phyloP scores from a whole-genome alignment of 2,888 invertebrate species.

The Sericinus montela region DNA sequence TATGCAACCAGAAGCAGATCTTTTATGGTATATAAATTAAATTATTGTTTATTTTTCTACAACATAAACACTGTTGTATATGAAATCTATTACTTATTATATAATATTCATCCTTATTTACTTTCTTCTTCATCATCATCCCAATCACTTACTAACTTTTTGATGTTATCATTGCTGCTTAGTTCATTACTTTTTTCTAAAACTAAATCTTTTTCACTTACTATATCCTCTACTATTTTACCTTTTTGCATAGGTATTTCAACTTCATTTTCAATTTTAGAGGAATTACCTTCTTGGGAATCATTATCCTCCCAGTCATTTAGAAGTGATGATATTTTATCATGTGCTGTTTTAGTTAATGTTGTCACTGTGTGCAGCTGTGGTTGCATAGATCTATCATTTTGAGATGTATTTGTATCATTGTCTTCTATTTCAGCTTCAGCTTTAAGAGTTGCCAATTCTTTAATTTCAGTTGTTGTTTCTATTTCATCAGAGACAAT shows the following conservation, averaged over 20 bases:
- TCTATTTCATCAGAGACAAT: not conserved
- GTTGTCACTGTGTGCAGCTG: constrained; percentile 18
- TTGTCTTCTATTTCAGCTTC: constrained; percentile 24
- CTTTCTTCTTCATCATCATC: constrained; percentile 57
- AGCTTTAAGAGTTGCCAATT: not conserved
- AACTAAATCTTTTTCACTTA: not conserved
- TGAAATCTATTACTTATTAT: not conserved
- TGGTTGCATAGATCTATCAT: constrained; percentile 25
- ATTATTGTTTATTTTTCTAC: no score
- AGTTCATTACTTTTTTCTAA: not conserved
- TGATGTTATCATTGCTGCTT: constrained; percentile 49
- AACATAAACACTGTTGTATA: not conserved
- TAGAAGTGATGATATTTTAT: constrained; percentile 62
- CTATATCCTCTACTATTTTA: not conserved
- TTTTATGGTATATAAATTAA: not conserved
- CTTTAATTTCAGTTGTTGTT: not conserved
- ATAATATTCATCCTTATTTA: constrained; percentile 17
- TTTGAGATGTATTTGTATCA: constrained; percentile 35
- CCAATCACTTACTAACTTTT: constrained; percentile 73
- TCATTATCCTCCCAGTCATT: constrained; percentile 77
- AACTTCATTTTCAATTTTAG: constrained; percentile 12
- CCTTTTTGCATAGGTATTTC: constrained; percentile 18
- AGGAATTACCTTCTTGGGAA: constrained; percentile 47
- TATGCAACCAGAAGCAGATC: not conserved
- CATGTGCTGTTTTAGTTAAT: constrained; percentile 29